These are phyloP conservation scores for Neoitamus cyanurus DNA, from an alignment of 2,888 invertebrate genomes.

Conservation along the genomic window DNA sequence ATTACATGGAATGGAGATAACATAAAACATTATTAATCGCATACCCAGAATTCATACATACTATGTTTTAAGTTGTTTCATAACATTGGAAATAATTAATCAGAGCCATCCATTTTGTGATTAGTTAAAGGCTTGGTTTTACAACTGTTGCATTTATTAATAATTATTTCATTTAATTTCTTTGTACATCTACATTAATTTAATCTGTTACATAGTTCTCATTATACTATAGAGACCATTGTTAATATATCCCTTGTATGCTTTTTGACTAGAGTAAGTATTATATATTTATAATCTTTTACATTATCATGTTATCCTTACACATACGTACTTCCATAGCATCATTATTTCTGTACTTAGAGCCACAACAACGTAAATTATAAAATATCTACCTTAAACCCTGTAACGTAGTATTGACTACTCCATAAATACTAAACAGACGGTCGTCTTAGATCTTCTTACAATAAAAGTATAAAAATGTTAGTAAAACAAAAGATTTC, in stretches of 20 bases:
- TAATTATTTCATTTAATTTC: background rate
- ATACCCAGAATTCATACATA: background rate
- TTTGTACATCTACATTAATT: background rate
- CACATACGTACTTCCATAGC: background rate
- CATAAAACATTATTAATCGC: background rate
- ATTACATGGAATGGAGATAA: background rate
- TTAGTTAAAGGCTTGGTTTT: background rate
- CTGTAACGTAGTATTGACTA: background rate
- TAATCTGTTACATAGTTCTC: background rate
- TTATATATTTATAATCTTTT: background rate
- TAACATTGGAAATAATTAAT: background rate
- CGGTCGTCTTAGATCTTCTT: background rate
- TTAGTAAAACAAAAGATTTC: background rate
- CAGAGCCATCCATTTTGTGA: background rate
- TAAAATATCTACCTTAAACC: background rate
- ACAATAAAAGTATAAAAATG: background rate
- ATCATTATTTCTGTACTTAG: background rate
- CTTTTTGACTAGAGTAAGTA: background rate
- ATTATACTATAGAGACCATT: background rate
- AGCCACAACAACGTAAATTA: background rate
- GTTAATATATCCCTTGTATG: background rate
- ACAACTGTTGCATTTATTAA: background rate
- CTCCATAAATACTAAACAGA: background rate
- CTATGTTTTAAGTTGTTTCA: background rate
- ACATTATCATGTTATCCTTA: background rate